A percentile compares a stretch with the other conserved stretches of the same genome.
Evolutionary conservation across 2,113 vertebrate species (phyloP).

Genomic region (Pelvicachromis taeniatus): DNA sequence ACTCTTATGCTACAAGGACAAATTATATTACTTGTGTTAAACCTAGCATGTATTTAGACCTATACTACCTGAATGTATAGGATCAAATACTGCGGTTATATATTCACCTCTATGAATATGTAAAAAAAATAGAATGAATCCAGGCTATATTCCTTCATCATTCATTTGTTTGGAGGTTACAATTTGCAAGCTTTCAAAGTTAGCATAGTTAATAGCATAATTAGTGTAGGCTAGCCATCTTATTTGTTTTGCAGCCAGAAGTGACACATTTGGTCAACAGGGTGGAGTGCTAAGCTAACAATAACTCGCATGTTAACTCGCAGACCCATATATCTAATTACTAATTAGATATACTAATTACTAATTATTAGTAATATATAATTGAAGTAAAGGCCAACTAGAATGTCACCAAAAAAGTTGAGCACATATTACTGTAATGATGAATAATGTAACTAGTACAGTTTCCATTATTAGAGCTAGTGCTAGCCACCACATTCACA

Average conservation of each 20-base stretch:
- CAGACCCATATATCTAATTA: background rate
- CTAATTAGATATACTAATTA: background rate
- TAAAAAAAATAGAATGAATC: background rate
- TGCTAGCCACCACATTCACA: background rate
- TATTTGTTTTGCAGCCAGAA: background rate
- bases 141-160: background rate
- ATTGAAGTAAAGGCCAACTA: background rate
- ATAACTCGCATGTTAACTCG: background rate
- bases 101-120: background rate
- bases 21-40: background rate
- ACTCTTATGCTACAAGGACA: background rate
- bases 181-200: background rate
- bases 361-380: background rate
- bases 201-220: background rate
- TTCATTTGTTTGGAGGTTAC: background rate
- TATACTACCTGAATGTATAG: background rate
- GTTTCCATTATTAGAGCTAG: background rate
- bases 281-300: background rate
- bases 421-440: too few species aligned
- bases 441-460: background rate
- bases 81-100: background rate
- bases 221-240: background rate
- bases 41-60: background rate
- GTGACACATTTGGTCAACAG: background rate
- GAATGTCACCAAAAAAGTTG: background rate